A percentile compares a stretch with the other conserved stretches of the same genome.
phyloP scores from a whole-genome alignment of 2,113 vertebrate genomes.

The Piprites chloris region DNA sequence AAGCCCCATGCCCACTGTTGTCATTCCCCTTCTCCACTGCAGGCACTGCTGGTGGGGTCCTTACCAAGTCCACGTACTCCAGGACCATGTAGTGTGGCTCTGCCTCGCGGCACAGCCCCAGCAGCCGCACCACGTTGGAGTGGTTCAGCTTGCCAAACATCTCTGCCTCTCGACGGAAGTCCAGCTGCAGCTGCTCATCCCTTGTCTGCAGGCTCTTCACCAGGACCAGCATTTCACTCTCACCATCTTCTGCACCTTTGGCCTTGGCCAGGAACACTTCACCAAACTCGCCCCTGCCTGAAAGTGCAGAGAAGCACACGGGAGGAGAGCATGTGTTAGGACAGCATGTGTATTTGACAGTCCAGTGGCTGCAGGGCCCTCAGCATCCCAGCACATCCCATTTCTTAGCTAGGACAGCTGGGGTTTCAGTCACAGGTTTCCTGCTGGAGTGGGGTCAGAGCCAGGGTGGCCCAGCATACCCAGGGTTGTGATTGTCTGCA shows the following conservation, averaged over 20 bases:
- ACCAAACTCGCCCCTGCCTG: slow-evolving; percentile 93
- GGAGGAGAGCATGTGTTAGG: not conserved
- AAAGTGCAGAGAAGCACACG: not conserved
- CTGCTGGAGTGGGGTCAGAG: not conserved
- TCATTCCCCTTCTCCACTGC: not conserved
- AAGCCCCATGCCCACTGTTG: not conserved
- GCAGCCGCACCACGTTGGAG: slow-evolving; percentile 82
- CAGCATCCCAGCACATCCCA: not conserved
- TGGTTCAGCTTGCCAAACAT: slow-evolving; percentile 96
- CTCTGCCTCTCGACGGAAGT: slow-evolving; percentile 90
- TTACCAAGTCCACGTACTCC: slow-evolving; percentile 96
- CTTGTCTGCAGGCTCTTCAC: slow-evolving; percentile 91
- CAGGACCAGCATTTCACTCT: slow-evolving; percentile 86
- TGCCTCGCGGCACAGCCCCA: slow-evolving; percentile 88
- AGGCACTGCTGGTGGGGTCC: not conserved
- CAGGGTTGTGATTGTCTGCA: slow-evolving; percentile 93
- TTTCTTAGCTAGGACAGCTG: not conserved
- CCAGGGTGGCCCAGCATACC: slow-evolving; percentile 71
- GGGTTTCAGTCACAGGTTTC: not conserved
- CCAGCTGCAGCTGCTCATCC: slow-evolving; percentile 89
- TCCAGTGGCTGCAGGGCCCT: not conserved
- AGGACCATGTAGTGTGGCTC: slow-evolving; percentile 94
- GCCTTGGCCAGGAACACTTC: slow-evolving; percentile 96
- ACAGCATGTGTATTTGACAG: not conserved
- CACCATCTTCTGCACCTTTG: slow-evolving; percentile 79